Base-by-base conservation (phyloP, 2,888 invertebrate genomes). In the Erebia epiphron region DNA sequence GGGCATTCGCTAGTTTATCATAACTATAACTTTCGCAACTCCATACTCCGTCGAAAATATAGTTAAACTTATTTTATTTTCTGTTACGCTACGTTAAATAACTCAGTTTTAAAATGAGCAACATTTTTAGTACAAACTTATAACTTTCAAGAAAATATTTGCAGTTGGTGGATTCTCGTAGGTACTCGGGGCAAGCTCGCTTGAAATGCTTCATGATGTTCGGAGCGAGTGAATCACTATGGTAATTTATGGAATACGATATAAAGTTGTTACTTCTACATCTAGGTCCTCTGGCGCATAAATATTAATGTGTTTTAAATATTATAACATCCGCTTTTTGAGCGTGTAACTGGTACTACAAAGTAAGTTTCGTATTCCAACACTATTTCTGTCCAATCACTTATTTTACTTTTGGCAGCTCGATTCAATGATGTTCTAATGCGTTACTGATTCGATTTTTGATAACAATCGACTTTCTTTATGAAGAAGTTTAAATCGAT, bases 171-270 rank as follows among this genome's bases (percentile, higher is more conserved):
- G 57, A 8, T 16, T 63, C 35, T 4, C 1, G 21, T 21, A 21
- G 21, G n/a, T n/a, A n/a, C n/a, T 21, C 16, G 3, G 26, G 16
- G 52, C 52, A 52, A 50, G 26, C 64, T 58, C 52, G 41, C 69
- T 69, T 41, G 16, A 49, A 50, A 60, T 46, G 50, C 43, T 43
- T 70, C 66, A 61, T 60, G 67, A 72, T 72, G 50, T 64, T 52
- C 18, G 50, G 43, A 58, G 72, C 62, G 66, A 67, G 43, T 57
- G 60, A 70, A 70, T 62, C 46, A 49, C 69, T 66, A 70, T 73
- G 71, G 52, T 69, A 71, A 73, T 73, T 71, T 73, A 73, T 73
- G 68, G 66, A 69, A 73, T 71, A 63, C 66, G 61, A 73, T 68
- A 73, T 73, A 66, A 68, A 71, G 58, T 67, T 67, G 63, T 50